phyloP scores from a whole-genome alignment of 2,888 invertebrate genomes.

The Tanytarsus gracilentus region DNA sequence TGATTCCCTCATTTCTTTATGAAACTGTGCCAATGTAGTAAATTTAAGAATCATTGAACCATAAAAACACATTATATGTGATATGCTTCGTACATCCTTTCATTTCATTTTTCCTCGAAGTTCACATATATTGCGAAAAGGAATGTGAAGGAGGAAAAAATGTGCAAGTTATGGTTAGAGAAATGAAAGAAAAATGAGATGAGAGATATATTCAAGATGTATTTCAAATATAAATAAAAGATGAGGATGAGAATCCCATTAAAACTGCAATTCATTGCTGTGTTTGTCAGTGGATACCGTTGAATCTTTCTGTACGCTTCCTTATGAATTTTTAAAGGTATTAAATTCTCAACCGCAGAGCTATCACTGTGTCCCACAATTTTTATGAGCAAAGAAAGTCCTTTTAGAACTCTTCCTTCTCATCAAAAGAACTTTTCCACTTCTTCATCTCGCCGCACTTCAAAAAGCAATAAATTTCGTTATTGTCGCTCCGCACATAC shows the following conservation, averaged over 20 bases:
- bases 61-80: conserved; percentile 2
- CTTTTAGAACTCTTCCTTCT: background rate
- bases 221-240: conserved; percentile 21
- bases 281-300: background rate
- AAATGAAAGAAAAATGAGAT: background rate
- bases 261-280: conserved; percentile 20
- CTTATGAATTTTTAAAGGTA: no score
- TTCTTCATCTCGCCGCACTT: background rate
- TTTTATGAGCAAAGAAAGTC: background rate
- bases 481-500: background rate
- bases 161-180: background rate
- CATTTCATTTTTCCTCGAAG: background rate
- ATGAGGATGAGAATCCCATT: conserved; percentile 18
- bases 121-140: background rate
- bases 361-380: no score
- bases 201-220: conserved; percentile 12
- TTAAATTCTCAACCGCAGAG: no score
- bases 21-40: conserved; percentile 4
- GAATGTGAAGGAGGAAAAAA: background rate
- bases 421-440: background rate
- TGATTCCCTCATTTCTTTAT: no score
- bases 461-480: conserved; percentile 5
- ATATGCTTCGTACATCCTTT: background rate
- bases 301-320: no score
- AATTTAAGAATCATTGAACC: conserved; percentile 25